Evolutionary conservation across 2,888 invertebrate genomes (phyloP), one percentile per base, ranked within the genome.

Genomic region (Drosophila falleni): DNA sequence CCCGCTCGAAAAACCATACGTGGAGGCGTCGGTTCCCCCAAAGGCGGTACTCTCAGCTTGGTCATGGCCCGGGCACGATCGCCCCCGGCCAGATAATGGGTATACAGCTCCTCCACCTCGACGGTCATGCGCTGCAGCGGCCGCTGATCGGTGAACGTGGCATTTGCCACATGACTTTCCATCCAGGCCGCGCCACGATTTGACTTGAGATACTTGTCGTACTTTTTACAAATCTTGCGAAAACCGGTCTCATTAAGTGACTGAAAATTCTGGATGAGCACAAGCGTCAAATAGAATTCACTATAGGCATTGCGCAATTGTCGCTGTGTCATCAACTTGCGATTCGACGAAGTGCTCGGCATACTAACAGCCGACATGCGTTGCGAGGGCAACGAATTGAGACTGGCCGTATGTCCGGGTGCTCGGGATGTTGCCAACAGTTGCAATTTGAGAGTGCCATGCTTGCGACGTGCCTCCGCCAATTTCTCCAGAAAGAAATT

Each of bases 141-240:
- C 0, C 53, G 60, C 0, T 49, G 47, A 6, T 89, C 71, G 15
- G 73, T 71, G 10, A 87, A 90, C 1, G 75, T 19, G 0, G 78
- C 70, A 0, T 16, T 6, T 6, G 98, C 98, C 16, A 99, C 98
- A 88, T 97, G 95, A 76, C 96, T 96, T 41, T 96, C 95, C 60
- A 98, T 94, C 98, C 98, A 99, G 93, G 96, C 95, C n/a, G 95
- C 95, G 0, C 99, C 99, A 76, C 95, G 94, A 71, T 95, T 96
- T 53, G 96, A 96, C 62, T 94, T 94, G 90, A 98, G 11, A n/a
- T 90, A 56, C 95, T 99, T 99, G 93, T 99, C 99, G 91, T 99
- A 98, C 93, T 99, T 99, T 93, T 99, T 99, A 77, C 99, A 94
- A 90, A 99, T 99, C 93, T 99, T 99, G 71, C 99, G 95, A 93